Evolutionary conservation across 2,113 vertebrate genomes (phyloP), one percentile per base, ranked within the genome.

Genomic region (Nanorana parkeri): DNA sequence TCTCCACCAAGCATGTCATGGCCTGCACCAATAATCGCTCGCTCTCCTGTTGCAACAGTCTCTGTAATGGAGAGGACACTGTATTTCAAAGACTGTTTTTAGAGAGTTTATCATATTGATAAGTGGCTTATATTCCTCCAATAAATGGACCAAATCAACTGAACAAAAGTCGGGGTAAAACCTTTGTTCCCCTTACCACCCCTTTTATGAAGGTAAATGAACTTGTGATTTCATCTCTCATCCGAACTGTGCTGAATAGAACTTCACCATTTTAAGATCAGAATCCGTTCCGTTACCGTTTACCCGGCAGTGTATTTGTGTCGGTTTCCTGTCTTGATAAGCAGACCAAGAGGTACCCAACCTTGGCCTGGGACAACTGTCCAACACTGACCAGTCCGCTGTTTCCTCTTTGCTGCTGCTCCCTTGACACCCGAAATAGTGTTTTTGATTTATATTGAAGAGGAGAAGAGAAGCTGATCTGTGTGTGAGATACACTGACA

Each of bases 81-180:
- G 60, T 63, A 26, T 63, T 74, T 20, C 56, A 54, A 73, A 23
- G 26, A 73, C 52, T 71, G 56, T 23, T 67, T 32, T 55, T 56
- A 32, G 32, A 47, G 67, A 29, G 3, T 83, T 58, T 75, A 74
- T 83, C 80, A 83, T 83, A 83, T 83, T 83, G 80, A 83, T 83
- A 83, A 83, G 63, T 61, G 63, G 41, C 24, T 68, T 83, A 56
- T 41, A 67, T 23, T 61, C 41, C 80, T 55, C 26, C 47, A 56
- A 74, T 65, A 55, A 67, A 66, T n/a, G 71, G 80, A 76, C 80
- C 72, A 76, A 80, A 83, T 23, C 17, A 3, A 52, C 24, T 66
- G 47, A 28, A 69, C 32, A 41, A 60, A 56, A 69, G 3, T 17
- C n/a, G 28, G 24, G 28, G 41, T 10, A 15, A 47, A 13, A 68